These are phyloP conservation scores for Pluvianellus socialis DNA, from an alignment of 2,113 vertebrate genomes.

Conservation along the genomic window DNA sequence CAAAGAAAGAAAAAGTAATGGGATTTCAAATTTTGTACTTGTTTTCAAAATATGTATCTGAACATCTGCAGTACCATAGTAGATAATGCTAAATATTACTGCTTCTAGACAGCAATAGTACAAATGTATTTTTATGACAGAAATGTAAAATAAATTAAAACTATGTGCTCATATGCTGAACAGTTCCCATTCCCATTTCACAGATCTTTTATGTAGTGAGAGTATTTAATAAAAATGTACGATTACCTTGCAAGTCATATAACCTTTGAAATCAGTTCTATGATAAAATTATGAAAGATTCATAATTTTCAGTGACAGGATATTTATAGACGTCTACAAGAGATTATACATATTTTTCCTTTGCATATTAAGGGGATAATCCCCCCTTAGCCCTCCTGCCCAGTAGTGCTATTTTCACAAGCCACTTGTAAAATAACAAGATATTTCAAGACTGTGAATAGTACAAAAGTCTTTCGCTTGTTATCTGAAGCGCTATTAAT, in stretches of 20 bases:
- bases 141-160: not conserved
- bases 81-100: not conserved
- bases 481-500: not conserved
- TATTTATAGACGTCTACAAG: not conserved
- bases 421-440: not conserved
- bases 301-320: not conserved
- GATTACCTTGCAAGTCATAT: not conserved
- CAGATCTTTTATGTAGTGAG: not conserved
- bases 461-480: not conserved
- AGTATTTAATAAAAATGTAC: not conserved
- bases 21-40: not conserved
- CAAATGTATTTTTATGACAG: not conserved
- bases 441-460: not conserved
- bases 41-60: not conserved
- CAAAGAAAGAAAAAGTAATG: conserved; percentile 37
- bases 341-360: not conserved
- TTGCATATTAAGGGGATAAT: not conserved
- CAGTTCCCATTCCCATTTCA: not conserved
- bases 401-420: not conserved
- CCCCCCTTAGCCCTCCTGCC: not conserved
- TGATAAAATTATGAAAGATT: not conserved
- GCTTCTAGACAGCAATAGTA: not conserved
- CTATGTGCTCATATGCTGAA: not conserved
- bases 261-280: not conserved
- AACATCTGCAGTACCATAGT: not conserved